These are phyloP conservation scores for Trichogramma pretiosum DNA, from an alignment of 1,140 invertebrate genomes.

Conservation along the genomic window DNA sequence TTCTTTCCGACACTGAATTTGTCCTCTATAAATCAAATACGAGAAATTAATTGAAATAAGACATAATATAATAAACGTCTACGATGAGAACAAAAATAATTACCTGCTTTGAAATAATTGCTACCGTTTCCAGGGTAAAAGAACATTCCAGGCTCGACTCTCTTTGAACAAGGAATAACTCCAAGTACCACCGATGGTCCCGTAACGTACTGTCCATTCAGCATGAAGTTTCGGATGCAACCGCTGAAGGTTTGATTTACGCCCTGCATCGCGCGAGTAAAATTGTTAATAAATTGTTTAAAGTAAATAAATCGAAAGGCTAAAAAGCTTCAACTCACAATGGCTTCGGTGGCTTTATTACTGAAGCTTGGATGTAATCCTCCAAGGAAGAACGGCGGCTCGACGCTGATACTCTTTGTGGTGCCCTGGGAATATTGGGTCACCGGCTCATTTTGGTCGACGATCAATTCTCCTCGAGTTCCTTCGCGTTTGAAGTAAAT, in stretches of 20 bases:
- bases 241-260: constrained; percentile 68
- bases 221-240: constrained; percentile 73
- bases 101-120: constrained; percentile 55
- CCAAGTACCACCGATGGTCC: constrained; percentile 49
- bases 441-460: constrained; percentile 55
- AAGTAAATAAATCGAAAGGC: constrained; percentile 4
- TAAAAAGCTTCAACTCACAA: constrained; percentile 40
- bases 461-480: constrained; percentile 54
- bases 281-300: constrained; percentile 8
- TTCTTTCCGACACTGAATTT: constrained; percentile 68
- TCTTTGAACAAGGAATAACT: constrained; percentile 70
- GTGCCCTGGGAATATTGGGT: constrained; percentile 49
- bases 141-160: constrained; percentile 81
- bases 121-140: constrained; percentile 66
- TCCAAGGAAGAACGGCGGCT: constrained; percentile 71
- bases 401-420: constrained; percentile 53
- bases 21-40: constrained; percentile 49
- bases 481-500: constrained; percentile 53
- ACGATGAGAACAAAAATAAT: constrained; percentile 26
- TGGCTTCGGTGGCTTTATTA: constrained; percentile 24
- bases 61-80: neutral
- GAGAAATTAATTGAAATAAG: neutral
- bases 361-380: constrained; percentile 48
- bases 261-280: constrained; percentile 37
- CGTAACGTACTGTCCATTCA: constrained; percentile 59